These are phyloP conservation scores for Timema podura DNA, from an alignment of 2,888 invertebrate species.

Conservation along the genomic window DNA sequence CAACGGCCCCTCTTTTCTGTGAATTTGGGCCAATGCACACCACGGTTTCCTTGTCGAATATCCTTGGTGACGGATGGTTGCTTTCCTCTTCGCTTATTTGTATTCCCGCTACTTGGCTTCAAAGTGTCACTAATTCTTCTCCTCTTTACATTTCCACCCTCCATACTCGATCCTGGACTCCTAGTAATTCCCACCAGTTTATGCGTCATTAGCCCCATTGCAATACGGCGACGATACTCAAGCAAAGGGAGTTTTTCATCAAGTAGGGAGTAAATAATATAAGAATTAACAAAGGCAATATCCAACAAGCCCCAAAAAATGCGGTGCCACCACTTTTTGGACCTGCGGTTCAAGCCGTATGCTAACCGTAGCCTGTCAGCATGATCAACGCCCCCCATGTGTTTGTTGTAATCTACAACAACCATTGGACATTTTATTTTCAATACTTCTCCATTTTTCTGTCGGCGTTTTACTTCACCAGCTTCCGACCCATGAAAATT, in stretches of 20 bases:
- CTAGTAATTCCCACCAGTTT: neutral
- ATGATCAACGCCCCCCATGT: conserved; percentile 24
- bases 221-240: conserved; percentile 1
- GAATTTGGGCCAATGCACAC: conserved; percentile 4
- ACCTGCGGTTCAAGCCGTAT: conserved; percentile 14
- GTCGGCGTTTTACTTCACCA: conserved; percentile 2
- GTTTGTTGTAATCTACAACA: conserved; percentile 10
- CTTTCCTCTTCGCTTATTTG: neutral
- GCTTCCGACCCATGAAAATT: conserved; percentile 33
- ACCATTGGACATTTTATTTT: conserved; percentile 1
- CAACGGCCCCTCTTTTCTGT: conserved; percentile 4
- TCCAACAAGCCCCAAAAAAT: conserved; percentile 20
- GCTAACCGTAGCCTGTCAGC: neutral
- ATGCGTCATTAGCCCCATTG: neutral
- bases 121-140: too few species aligned
- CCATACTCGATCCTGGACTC: too few species aligned
- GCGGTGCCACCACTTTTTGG: conserved; percentile 17
- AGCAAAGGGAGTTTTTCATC: conserved; percentile 14
- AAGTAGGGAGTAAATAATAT: conserved; percentile 13
- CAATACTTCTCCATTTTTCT: conserved; percentile 19
- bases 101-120: too few species aligned
- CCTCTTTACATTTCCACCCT: too few species aligned
- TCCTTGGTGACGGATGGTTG: neutral
- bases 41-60: neutral
- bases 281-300: conserved; percentile 19